Evolutionary conservation across 2,113 vertebrate species (phyloP).

Genomic region (Elaphurus davidianus): DNA sequence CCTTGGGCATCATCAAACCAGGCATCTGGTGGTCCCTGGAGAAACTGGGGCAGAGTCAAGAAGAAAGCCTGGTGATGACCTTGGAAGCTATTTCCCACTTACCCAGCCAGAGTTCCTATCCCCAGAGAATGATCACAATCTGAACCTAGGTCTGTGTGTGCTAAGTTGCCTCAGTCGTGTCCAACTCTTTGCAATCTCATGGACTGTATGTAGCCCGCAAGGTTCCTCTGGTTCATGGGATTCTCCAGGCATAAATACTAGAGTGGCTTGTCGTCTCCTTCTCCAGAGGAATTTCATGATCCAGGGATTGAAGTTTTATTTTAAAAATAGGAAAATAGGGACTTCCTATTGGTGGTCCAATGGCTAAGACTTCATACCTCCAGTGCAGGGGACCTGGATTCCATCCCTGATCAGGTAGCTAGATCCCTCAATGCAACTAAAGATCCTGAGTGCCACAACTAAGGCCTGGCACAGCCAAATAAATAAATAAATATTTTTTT

Average conservation of each 20-base stretch:
- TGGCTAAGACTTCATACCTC: neutral
- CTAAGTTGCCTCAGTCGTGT: neutral
- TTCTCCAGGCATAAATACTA: neutral
- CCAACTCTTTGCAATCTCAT: neutral
- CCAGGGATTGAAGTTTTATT: neutral
- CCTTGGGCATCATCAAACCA: neutral
- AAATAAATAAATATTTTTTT: neutral
- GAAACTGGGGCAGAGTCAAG: neutral
- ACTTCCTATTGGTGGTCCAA: neutral
- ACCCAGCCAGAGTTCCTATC: neutral
- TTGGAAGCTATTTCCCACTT: constrained; percentile 40
- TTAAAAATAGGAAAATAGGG: neutral
- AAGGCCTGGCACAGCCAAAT: neutral
- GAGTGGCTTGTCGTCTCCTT: neutral
- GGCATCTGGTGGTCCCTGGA: neutral
- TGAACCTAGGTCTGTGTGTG: neutral
- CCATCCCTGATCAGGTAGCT: neutral
- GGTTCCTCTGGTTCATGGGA: neutral
- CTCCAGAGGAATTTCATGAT: neutral
- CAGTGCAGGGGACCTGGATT: neutral
- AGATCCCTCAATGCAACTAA: neutral
- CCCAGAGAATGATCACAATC: neutral
- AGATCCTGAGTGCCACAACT: neutral
- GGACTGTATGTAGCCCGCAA: neutral
- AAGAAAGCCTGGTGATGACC: constrained; percentile 55